A percentile compares a stretch with the other conserved stretches of the same genome.
phyloP scores from a whole-genome alignment of 1,140 invertebrate genomes.

The Diabrotica undecimpunctata region DNA sequence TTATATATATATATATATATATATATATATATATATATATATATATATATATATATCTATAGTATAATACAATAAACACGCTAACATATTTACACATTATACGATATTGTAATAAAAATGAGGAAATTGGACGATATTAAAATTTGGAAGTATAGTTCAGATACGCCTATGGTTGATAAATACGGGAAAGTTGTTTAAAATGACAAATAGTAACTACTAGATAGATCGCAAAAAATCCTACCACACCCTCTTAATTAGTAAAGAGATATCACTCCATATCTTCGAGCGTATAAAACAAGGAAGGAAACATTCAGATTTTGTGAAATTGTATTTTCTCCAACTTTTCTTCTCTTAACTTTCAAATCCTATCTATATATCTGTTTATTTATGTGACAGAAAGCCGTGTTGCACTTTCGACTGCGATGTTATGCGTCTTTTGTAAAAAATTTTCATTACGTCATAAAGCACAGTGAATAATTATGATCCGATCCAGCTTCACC shows the following conservation, averaged over 20 bases:
- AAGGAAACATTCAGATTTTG: constrained; percentile 11
- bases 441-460: constrained; percentile 8
- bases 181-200: constrained; percentile 32
- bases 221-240: constrained; percentile 12
- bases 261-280: constrained; percentile 17
- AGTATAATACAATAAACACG: too few species aligned
- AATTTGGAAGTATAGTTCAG: too few species aligned
- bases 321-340: constrained; percentile 18
- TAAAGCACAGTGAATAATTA: constrained; percentile 1
- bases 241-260: constrained; percentile 16
- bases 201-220: constrained; percentile 26
- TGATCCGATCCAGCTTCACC: not conserved
- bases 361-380: constrained; percentile 9
- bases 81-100: too few species aligned
- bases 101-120: too few species aligned
- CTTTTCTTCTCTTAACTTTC: constrained; percentile 11
- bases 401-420: constrained; percentile 15
- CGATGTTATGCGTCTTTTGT: constrained; percentile 5
- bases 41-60: too few species aligned
- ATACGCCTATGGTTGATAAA: constrained; percentile 24
- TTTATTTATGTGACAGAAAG: constrained; percentile 10
- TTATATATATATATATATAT: too few species aligned
- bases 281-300: constrained; percentile 11
- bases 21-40: too few species aligned
- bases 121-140: too few species aligned